phyloP scores from a whole-genome alignment of 92 coral and sea anemone genomes.

The Palythoa heliodiscus region DNA sequence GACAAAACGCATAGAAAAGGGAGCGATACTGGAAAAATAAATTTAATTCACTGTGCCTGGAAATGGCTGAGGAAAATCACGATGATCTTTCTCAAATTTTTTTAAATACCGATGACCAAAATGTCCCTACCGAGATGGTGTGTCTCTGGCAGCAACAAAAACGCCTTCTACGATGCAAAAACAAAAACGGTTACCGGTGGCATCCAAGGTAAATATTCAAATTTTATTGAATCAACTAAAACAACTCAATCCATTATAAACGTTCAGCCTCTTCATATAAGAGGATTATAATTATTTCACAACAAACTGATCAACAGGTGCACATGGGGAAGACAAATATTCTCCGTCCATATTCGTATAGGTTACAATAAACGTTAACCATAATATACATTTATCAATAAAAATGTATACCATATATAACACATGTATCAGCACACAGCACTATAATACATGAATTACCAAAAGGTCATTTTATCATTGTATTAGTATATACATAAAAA shows the following conservation, averaged over 20 bases:
- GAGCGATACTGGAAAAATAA: slow-evolving; percentile 40
- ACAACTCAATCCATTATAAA: not conserved
- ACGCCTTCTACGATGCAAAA: not conserved
- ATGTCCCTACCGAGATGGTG: not conserved
- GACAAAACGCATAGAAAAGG: slow-evolving; percentile 36
- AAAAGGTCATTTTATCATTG: not conserved
- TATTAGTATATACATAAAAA: not conserved
- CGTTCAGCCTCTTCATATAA: not conserved
- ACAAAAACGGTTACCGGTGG: not conserved
- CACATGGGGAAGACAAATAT: too few species aligned
- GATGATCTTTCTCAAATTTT: not conserved
- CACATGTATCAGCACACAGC: too few species aligned
- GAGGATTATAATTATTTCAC: not conserved
- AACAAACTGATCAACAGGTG: too few species aligned
- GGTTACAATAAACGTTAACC: too few species aligned
- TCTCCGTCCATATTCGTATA: too few species aligned
- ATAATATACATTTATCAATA: too few species aligned
- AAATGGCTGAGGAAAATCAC: slow-evolving; percentile 25
- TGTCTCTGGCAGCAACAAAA: not conserved
- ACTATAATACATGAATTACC: not conserved
- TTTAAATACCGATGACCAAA: not conserved
- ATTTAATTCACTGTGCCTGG: slow-evolving; percentile 19
- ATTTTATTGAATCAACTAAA: not conserved
- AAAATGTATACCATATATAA: too few species aligned
- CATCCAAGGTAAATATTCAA: not conserved